Percentiles rank a stretch among this genome's conserved stretches.
These are phyloP conservation scores for Crotalus tigris DNA, from an alignment of 2,113 vertebrate genomes.

Conservation along the genomic window DNA sequence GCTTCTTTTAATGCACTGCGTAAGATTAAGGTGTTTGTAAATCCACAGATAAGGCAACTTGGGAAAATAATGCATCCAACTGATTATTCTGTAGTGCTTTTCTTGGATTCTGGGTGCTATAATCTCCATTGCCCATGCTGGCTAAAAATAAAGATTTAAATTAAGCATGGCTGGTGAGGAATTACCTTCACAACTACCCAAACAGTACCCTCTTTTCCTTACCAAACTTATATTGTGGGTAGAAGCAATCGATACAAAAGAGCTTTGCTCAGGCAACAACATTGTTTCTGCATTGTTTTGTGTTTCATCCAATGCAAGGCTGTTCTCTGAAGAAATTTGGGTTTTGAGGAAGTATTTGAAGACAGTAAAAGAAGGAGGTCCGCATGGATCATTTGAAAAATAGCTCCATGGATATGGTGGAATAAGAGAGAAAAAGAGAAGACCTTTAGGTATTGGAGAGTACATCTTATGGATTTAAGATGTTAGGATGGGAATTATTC, in stretches of 20 bases:
- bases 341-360: neutral
- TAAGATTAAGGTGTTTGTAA: slow-evolving; percentile 6
- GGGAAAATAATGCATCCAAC: neutral
- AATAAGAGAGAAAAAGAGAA: neutral
- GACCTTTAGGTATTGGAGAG: neutral
- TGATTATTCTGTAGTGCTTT: neutral
- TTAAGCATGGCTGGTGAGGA: neutral
- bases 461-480: neutral
- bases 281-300: no score
- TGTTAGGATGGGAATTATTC: neutral
- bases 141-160: neutral
- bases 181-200: neutral
- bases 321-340: neutral
- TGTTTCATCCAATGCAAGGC: no score
- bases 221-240: neutral
- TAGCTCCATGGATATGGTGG: neutral
- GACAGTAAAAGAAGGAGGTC: neutral
- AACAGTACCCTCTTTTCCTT: neutral
- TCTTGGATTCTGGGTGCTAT: neutral
- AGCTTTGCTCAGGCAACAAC: no score
- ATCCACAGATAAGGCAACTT: neutral
- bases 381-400: neutral
- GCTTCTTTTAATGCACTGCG: neutral
- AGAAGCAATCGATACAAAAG: neutral
- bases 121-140: neutral